Percentiles rank a stretch among this genome's conserved stretches.
phyloP scores from a whole-genome alignment of 2,113 vertebrate species.

The Chauna torquata region DNA sequence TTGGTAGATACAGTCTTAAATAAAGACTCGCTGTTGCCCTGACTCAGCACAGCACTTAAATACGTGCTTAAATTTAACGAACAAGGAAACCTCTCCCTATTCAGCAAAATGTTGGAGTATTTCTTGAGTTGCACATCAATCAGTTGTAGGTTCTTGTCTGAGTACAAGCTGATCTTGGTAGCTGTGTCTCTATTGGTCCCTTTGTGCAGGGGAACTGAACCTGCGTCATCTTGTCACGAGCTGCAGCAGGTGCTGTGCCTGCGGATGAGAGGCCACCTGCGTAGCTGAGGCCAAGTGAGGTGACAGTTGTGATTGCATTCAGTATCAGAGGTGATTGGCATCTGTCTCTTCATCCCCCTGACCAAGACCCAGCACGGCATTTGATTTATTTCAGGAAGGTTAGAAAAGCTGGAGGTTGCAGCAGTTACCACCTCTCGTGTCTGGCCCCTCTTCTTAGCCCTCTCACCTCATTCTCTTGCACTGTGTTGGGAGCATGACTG shows the following conservation, averaged over 20 bases:
- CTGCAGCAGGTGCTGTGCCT: not conserved
- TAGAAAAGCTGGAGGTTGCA: not conserved
- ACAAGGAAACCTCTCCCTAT: not conserved
- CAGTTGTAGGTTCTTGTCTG: not conserved
- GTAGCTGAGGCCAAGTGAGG: not conserved
- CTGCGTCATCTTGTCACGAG: fast-evolving
- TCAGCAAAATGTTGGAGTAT: not conserved
- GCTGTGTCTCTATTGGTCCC: not conserved
- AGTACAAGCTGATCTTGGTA: not conserved
- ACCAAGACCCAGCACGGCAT: not conserved
- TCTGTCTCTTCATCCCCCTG: not conserved
- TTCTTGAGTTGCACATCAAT: not conserved
- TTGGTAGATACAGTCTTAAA: not conserved
- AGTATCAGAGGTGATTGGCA: not conserved
- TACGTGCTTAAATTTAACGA: not conserved
- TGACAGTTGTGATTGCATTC: not conserved
- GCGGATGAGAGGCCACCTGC: not conserved
- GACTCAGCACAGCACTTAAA: not conserved
- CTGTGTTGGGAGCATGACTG: not conserved
- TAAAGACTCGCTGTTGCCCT: not conserved
- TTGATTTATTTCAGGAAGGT: not conserved
- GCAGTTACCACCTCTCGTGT: not conserved
- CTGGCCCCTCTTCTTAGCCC: not conserved
- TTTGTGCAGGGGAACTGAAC: not conserved
- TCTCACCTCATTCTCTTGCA: not conserved